Base-by-base conservation (phyloP, 1,140 invertebrate genomes). In the Drosophila ogumai region DNA sequence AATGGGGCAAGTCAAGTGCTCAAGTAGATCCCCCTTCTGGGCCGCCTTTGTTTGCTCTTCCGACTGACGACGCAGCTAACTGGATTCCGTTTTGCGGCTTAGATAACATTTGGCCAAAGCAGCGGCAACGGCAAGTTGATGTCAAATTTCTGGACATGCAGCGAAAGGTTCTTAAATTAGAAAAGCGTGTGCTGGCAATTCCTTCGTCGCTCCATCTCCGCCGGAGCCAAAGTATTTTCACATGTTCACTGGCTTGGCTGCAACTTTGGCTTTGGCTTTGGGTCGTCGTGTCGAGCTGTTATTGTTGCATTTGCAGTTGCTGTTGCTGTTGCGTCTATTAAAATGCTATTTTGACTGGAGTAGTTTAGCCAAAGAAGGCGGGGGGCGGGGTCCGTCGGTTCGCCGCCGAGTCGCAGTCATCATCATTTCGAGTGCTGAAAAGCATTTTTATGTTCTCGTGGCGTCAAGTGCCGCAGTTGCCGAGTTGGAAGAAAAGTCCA, bases 391-490 rank as follows among this genome's bases (percentile, higher is more conserved):
- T 54, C 50, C 50, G 50, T 54, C 34, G 34, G 52, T 55, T 55
- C 19, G 34, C 52, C 52, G 52, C 52, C 52, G 64, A 49, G 71
- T 76, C 46, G 73, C 64, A 65, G 73, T 71, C 72, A 66, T 79
- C 68, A 79, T 79, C 77, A 85, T 84, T 90, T 88, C 69, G 85
- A 90, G 78, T 90, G 85, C 85, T 90, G 86, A 90, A 90, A 90
- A 90, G 85, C 85, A 90, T 90, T 90, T 90, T 90, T 90, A 90
- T 90, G 85, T 90, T 85, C 85, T 90, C 86, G 86, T 90, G 86
- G 85, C 86, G 85, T 90, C 85, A 90, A 90, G 85, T 90, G 85
- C 86, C 77, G 73, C 84, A 58, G 74, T 67, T 63, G 60, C 52
- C 36, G 9, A 55, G 58, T 49, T 55, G 44, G 25, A 73, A 58